Percentiles rank a stretch among this genome's conserved stretches.
These are phyloP conservation scores for Spisula subtruncata DNA, from an alignment of 2,888 invertebrate species.

Conservation along the genomic window DNA sequence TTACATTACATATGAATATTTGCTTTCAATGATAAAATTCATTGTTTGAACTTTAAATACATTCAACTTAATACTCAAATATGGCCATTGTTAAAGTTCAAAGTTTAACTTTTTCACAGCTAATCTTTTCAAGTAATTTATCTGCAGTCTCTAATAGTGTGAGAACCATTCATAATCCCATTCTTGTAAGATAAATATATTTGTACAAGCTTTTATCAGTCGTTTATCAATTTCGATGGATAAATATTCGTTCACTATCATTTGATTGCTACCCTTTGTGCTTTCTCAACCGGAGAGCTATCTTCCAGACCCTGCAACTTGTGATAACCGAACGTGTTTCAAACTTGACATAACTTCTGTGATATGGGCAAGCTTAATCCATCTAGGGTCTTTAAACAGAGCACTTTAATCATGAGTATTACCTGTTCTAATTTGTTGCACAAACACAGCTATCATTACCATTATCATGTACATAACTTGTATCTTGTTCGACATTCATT, in stretches of 20 bases:
- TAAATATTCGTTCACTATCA: constrained; percentile 40
- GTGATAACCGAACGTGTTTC: constrained; percentile 1
- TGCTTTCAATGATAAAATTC: background rate
- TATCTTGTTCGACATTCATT: no score
- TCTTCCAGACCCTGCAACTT: background rate
- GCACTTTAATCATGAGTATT: background rate
- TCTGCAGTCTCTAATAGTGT: constrained; percentile 36
- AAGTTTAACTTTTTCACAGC: constrained; percentile 31
- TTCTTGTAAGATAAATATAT: constrained; percentile 42
- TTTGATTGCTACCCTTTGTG: constrained; percentile 62
- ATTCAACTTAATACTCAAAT: background rate
- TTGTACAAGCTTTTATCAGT: constrained; percentile 45
- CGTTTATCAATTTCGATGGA: constrained; percentile 39
- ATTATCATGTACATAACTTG: no score
- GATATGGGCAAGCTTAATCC: background rate
- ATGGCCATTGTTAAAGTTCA: constrained; percentile 38
- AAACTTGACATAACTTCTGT: background rate
- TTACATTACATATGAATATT: background rate
- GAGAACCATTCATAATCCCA: constrained; percentile 50
- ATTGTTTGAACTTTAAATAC: background rate
- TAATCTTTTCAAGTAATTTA: constrained; percentile 44
- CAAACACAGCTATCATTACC: no score
- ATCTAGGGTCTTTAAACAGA: background rate
- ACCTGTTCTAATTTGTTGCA: no score
- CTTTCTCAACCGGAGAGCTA: constrained; percentile 15